Base-by-base conservation (phyloP, 2,113 vertebrate species). In the Micronisus gabar region DNA sequence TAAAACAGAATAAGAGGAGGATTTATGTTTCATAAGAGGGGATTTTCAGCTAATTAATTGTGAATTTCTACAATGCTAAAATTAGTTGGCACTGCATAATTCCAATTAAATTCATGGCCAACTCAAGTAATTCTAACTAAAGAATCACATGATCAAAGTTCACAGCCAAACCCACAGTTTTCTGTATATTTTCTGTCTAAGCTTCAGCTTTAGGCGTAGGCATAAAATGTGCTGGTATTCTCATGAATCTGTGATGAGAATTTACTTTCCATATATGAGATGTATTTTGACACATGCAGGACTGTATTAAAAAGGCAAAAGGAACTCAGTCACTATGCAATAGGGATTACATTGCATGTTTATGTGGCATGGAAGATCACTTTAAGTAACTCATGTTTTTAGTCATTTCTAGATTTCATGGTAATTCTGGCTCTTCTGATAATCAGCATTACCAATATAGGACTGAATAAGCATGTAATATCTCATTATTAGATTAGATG, bases 31-130 rank as follows among this genome's bases (percentile, higher is more conserved):
- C 59, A 47, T 81, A 86, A 84, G 26, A 79, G n/a, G 58, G 88
- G 55, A 86, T 58, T 95, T 94, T 81, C 75, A 86, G 15, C 38
- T 96, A 90, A 90, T 90, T 92, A 86, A 86, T 72, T 84, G n/a
- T 40, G 20, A 81, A 86, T 88, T 93, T 95, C 52, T 95, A 53
- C 63, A 88, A 27, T 56, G 40, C 21, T 95, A 88, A 94, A 86
- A 92, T 93, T 59, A 83, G 26, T 92, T 95, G 52, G 41, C 61
- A 78, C 29, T 79, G 22, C 36, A 71, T 78, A 94, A 74, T 67
- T 48, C 21, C 88, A 75, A 83, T 90, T 72, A 83, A 91, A 91
- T 86, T 88, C 41, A 48, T 18, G 11, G 16, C n/a, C 56, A 86
- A 47, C 50, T 76, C 43, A 81, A 67, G 53, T 38, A 73, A 74